Base-by-base conservation (phyloP, 2,888 invertebrate genomes). In the Blastobasis lacticolella region DNA sequence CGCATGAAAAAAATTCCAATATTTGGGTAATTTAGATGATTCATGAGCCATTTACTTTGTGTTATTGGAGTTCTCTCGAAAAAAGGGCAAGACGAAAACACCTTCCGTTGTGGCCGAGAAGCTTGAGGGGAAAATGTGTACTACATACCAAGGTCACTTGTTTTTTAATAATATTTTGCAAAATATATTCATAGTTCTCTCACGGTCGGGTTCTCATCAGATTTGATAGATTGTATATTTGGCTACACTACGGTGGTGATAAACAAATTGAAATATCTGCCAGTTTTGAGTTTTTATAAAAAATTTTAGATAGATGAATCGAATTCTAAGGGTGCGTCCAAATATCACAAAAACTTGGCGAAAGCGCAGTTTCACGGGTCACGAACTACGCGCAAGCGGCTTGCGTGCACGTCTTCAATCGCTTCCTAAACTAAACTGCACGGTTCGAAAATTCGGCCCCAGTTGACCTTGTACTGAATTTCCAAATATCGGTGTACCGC, bases 11-110 rank as follows among this genome's bases (percentile, higher is more conserved):
- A 56, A 54, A 58, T 52, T 50, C 54, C 53, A 54, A 55, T 58
- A 58, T 54, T 56, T 49, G 45, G 58, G 58, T 56, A 58, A 58
- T 58, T 58, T 52, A 53, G 51, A 52, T 58, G 58, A 58, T 56
- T 56, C 53, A 58, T 56, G 56, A 48, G 49, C 58, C 58, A 56
- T 58, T 54, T 54, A 54, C 49, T 53, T 54, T 50, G 45, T 47
- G 58, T 56, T 58, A 56, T 58, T 56, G 54, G 56, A 54, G 49
- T 55, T 57, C 47, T 52, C 49, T 52, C 50, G 52, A 51, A 50
- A 49, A 51, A 49, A 49, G 47, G 50, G 49, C 45, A 49, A 54
- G 45, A 47, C 45, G 40, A 38, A 46, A 51, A 54, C 46, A 52
- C 42, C 52, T 48, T 23, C 4, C 10, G 5, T 9, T 42, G 23